phyloP scores from a whole-genome alignment of 2,113 vertebrate genomes.

The Alouatta palliata region DNA sequence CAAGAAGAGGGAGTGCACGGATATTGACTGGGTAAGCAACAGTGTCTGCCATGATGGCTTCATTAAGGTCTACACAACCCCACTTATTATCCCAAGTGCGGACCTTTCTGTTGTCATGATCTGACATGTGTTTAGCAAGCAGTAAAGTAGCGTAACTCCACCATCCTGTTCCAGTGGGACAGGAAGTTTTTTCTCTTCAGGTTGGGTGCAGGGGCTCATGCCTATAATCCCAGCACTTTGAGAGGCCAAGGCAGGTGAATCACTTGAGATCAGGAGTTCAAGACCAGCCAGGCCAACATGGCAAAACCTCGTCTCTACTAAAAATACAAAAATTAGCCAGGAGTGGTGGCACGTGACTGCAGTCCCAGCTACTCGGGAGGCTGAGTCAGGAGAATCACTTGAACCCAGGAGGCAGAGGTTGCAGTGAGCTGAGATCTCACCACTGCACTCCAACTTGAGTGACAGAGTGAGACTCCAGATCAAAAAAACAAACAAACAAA shows the following conservation, averaged over 20 bases:
- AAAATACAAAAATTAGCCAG: background rate
- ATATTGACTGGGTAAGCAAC: background rate
- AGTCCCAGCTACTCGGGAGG: background rate
- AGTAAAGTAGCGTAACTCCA: background rate
- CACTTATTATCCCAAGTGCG: background rate
- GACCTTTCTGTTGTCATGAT: background rate
- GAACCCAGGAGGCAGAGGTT: background rate
- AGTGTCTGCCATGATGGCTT: background rate
- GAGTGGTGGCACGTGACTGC: background rate
- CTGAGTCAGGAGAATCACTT: background rate
- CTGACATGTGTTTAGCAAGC: background rate
- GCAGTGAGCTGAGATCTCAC: background rate
- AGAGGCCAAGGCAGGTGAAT: background rate
- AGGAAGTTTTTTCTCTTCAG: background rate
- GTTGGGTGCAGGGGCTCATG: background rate
- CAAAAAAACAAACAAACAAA: background rate
- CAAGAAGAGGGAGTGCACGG: background rate
- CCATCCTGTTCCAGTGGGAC: background rate
- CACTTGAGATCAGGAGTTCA: background rate
- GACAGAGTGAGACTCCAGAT: background rate
- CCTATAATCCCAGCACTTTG: background rate
- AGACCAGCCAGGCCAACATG: background rate
- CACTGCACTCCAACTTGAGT: background rate
- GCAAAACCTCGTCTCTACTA: background rate
- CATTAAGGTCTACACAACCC: background rate